These are phyloP conservation scores for Scrobipalpa atriplicella DNA, from an alignment of 2,888 invertebrate genomes.

Conservation along the genomic window DNA sequence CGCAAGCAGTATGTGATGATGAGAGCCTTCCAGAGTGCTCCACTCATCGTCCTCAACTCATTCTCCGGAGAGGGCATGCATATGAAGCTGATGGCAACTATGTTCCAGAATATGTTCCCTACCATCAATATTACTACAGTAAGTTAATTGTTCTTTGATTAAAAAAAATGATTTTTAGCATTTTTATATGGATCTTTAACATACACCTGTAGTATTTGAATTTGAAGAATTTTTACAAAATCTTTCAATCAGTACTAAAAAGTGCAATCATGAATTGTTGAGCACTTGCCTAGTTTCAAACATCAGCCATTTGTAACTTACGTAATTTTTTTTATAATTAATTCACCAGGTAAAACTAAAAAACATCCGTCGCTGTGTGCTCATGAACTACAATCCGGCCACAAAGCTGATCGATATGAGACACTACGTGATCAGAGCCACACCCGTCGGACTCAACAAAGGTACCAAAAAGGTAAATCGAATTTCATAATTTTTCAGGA, in stretches of 20 bases:
- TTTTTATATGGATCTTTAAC: no score
- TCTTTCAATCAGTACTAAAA: no score
- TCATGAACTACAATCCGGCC: constrained; percentile 94
- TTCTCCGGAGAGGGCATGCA: constrained; percentile 95
- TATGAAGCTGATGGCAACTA: constrained; percentile 95
- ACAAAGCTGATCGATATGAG: constrained; percentile 95
- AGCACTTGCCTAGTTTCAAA: no score
- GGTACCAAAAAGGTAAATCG: constrained; percentile 94
- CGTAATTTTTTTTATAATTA: no score
- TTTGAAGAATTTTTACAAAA: no score
- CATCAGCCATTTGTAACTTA: no score
- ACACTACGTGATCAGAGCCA: constrained; percentile 96
- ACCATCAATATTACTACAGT: constrained; percentile 96
- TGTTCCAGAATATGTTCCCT: constrained; percentile 99
- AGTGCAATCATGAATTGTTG: no score
- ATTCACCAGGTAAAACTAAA: constrained; percentile 89
- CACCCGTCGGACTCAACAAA: constrained; percentile 94
- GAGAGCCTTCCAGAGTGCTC: constrained; percentile 93
- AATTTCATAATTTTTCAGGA: no score
- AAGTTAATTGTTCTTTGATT: constrained; percentile 56
- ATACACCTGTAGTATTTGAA: no score
- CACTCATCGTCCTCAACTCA: constrained; percentile 94
- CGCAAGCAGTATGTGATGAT: constrained; percentile 93
- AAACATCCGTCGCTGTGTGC: constrained; percentile 92
- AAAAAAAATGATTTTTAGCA: no score